Evolutionary conservation across 2,113 vertebrate species (phyloP), one percentile per base, ranked within the genome.

Genomic region (Geothlypis trichas): DNA sequence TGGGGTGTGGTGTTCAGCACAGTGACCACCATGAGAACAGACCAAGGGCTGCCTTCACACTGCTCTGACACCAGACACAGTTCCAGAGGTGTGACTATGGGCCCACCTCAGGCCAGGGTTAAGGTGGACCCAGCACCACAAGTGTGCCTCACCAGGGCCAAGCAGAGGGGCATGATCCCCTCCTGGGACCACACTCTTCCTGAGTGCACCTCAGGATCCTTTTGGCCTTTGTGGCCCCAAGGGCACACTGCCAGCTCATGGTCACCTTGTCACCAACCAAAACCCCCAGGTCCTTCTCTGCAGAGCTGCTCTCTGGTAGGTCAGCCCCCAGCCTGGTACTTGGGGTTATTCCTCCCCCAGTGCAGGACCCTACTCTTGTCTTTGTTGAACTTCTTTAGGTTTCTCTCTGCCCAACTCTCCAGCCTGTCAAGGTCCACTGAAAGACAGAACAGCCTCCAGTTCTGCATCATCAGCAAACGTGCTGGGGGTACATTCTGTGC

Each of bases 21-120:
- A 1, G 31, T 68, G 63, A 8, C 14, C 39, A 28, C 39, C 0
- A 0, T 69, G n/a, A 47, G n/a, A 71, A 47, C 39, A 39, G 23
- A 13, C 10, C 7, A 11, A n/a, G 33, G 28, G 15, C 66, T 71
- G 19, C 75, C n/a, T 63, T 55, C 41, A 11, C 11, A 2, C 52
- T 78, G 47, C 47, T 30, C 47, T 55, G 14, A n/a, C 21, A 13
- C 6, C 24, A 46, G 28, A 22, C 84, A 86, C 13, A 39, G 55
- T 9, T 55, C 28, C 74, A 55, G n/a, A 46, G 22, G 18, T 20
- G 51, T n/a, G 15, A 4, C 37, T 26, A 1, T 21, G 5, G 7
- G 20, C 28, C 9, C 65, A 46, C 7, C 16, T 41, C 2, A 0
- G 19, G 15, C 10, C 39, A 55, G 41, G 39, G 23, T 16, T 46